Conservation (phyloP, 2,888 invertebrate species). For the Stenoptilia bipunctidactyla region DNA sequence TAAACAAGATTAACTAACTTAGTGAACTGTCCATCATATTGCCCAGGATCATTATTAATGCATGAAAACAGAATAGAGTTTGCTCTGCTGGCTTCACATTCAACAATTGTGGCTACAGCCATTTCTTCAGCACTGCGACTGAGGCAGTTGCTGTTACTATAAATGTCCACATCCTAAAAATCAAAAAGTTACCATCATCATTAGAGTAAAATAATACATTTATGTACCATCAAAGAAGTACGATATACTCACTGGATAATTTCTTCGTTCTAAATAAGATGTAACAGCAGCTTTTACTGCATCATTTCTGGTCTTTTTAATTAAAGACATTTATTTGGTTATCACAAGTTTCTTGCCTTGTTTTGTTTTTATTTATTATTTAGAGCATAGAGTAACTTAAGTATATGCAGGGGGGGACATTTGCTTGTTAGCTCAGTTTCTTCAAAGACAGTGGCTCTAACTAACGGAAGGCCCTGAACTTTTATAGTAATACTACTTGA, state of each 20-base stretch:
- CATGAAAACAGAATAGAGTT: constrained; percentile 85
- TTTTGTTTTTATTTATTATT: too few species aligned
- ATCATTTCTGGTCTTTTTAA: constrained; percentile 77
- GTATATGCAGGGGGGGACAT: too few species aligned
- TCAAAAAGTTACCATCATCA: background rate
- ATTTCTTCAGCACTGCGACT: constrained; percentile 77
- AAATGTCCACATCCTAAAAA: constrained; percentile 73
- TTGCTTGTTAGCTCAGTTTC: too few species aligned
- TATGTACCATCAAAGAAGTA: background rate
- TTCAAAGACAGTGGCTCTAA: too few species aligned
- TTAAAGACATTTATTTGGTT: constrained; percentile 39
- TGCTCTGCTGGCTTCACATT: constrained; percentile 78
- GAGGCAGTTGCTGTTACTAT: constrained; percentile 66
- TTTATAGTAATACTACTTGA: too few species aligned
- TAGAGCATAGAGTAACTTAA: too few species aligned
- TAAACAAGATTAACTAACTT: constrained; percentile 73
- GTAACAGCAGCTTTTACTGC: constrained; percentile 75
- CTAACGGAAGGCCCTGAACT: too few species aligned
- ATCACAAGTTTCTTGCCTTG: background rate
- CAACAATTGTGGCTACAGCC: constrained; percentile 77
- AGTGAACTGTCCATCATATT: constrained; percentile 81
- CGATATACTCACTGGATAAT: constrained; percentile 72
- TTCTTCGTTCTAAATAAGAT: constrained; percentile 77
- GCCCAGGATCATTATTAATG: constrained; percentile 79
- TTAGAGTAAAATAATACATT: background rate